Evolutionary conservation across 1,140 invertebrate genomes (phyloP).

Genomic region (Batillaria attramentaria): DNA sequence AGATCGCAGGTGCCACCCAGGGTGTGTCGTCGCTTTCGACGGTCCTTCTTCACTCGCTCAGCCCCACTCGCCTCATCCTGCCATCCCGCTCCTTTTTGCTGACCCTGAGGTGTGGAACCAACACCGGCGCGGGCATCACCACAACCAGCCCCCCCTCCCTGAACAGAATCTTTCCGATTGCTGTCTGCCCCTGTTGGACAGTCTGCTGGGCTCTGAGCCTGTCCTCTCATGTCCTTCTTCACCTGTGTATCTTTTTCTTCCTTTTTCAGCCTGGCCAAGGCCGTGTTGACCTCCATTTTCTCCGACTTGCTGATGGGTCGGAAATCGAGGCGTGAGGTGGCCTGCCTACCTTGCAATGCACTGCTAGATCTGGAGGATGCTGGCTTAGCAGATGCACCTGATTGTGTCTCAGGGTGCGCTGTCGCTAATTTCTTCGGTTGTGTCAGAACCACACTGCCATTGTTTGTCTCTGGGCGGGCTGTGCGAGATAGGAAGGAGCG

Average conservation of each 20-base stretch:
- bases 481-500: slow-evolving; percentile 33
- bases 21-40: slow-evolving; percentile 82
- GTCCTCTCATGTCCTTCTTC: not conserved
- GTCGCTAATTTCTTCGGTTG: slow-evolving; percentile 34
- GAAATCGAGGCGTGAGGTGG: not conserved
- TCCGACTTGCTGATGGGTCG: slow-evolving; percentile 50
- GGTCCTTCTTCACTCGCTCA: not conserved
- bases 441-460: slow-evolving; percentile 28
- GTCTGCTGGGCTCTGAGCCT: not conserved
- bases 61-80: not conserved
- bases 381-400: too few species aligned
- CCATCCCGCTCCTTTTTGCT: not conserved
- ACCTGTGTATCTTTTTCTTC: too few species aligned
- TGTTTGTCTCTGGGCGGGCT: slow-evolving; percentile 12
- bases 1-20: slow-evolving; percentile 92
- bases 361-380: too few species aligned
- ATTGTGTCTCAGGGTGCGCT: too few species aligned
- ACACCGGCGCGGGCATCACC: not conserved
- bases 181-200: not conserved
- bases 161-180: not conserved
- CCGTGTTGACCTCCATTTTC: slow-evolving; percentile 47
- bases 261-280: slow-evolving; percentile 10
- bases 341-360: not conserved
- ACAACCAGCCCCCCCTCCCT: not conserved
- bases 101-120: not conserved